Conservation (phyloP, 2,797 vertebrate species). For the Rhinoraja longicauda region DNA sequence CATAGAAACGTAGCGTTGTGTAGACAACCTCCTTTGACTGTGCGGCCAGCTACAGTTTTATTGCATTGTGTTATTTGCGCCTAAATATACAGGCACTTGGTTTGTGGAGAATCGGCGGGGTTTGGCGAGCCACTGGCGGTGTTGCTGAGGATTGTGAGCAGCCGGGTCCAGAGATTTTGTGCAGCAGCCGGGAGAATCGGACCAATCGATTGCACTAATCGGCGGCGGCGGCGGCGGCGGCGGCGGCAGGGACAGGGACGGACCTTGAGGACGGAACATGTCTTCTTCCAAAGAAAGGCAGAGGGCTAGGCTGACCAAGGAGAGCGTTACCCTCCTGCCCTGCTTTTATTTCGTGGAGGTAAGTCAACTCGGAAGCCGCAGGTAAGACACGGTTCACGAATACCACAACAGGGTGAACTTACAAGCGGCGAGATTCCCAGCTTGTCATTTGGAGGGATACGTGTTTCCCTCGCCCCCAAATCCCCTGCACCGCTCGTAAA, state of each 20-base stretch:
- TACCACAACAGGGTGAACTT: neutral
- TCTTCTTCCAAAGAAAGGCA: conserved; percentile 75
- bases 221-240: neutral
- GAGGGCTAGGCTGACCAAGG: conserved; percentile 76
- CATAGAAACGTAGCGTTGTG: neutral
- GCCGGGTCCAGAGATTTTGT: too few species aligned
- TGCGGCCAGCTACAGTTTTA: neutral
- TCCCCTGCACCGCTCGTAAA: neutral
- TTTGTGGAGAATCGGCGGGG: neutral
- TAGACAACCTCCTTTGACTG: neutral
- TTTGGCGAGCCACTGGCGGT: neutral
- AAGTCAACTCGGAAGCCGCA: conserved; percentile 49
- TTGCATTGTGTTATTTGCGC: neutral
- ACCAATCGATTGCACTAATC: conserved; percentile 1
- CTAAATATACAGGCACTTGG: neutral
- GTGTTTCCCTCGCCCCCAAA: neutral
- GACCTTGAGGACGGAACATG: conserved; percentile 59
- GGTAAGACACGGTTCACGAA: neutral
- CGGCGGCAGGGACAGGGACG: neutral
- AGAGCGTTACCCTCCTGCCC: conserved; percentile 87
- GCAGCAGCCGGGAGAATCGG: too few species aligned
- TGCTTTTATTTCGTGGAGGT: conserved; percentile 98
- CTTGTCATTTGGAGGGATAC: neutral
- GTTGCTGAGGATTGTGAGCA: neutral
- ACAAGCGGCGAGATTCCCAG: neutral